A percentile compares a stretch with the other conserved stretches of the same genome.
These are phyloP conservation scores for Drosophila peninsularis DNA, from an alignment of 2,888 invertebrate genomes.

Conservation along the genomic window DNA sequence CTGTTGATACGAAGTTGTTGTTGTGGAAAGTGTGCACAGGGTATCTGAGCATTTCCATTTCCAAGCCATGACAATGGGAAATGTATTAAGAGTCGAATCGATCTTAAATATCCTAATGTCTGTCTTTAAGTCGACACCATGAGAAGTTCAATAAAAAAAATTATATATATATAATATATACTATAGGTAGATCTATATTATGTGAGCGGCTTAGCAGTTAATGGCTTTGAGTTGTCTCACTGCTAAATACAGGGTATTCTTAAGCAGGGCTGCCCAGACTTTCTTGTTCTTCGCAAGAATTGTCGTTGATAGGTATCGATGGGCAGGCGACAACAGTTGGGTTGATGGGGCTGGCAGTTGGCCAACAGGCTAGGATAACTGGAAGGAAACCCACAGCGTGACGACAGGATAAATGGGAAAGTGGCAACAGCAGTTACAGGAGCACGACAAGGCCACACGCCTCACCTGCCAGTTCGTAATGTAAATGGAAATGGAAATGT, in stretches of 20 bases:
- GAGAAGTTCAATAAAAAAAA: too few species aligned
- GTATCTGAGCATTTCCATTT: neutral
- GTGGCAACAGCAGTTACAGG: conserved; percentile 1
- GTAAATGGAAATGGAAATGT: conserved; percentile 9
- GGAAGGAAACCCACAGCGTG: conserved; percentile 19
- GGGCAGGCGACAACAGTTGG: too few species aligned
- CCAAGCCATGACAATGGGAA: neutral
- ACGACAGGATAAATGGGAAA: conserved; percentile 10
- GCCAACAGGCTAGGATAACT: conserved; percentile 7
- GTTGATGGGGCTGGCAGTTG: neutral
- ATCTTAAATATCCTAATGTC: neutral
- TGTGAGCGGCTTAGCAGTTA: too few species aligned
- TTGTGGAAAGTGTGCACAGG: neutral
- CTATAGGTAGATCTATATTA: too few species aligned
- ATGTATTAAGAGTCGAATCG: neutral
- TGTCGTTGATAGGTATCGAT: conserved; percentile 39
- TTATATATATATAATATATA: too few species aligned
- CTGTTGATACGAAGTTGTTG: neutral
- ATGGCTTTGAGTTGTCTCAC: too few species aligned
- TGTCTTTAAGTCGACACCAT: too few species aligned
- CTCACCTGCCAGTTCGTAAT: conserved; percentile 2
- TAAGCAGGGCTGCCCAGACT: neutral
- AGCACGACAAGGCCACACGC: conserved; percentile 23
- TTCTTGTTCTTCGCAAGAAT: conserved; percentile 2
- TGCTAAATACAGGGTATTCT: neutral